phyloP scores from a whole-genome alignment of 2,797 vertebrate species.

The Miichthys miiuy region DNA sequence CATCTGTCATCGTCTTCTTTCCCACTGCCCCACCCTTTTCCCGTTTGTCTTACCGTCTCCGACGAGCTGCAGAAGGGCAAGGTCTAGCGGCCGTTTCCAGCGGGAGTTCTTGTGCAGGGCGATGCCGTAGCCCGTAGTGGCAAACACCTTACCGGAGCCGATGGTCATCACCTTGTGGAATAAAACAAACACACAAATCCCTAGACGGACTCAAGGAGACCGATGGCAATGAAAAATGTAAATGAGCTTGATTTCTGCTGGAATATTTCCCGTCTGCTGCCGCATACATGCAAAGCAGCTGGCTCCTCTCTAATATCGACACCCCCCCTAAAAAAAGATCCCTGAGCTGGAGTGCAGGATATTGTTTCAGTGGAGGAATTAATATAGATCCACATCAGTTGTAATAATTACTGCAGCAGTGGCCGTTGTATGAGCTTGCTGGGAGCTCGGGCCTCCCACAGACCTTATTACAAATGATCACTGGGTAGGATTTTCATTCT shows the following conservation, averaged over 20 bases:
- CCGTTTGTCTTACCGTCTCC: slow-evolving; percentile 87
- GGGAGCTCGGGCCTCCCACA: slow-evolving; percentile 57
- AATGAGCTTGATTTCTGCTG: slow-evolving; percentile 10
- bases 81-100: slow-evolving; percentile 92
- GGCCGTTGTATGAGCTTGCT: slow-evolving; percentile 42
- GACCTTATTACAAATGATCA: slow-evolving; percentile 60
- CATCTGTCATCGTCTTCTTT: not conserved
- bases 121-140: slow-evolving; percentile 93
- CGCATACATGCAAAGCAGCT: slow-evolving; percentile 17
- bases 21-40: not conserved
- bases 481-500: slow-evolving; percentile 42
- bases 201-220: not conserved
- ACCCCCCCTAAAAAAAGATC: not conserved
- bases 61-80: slow-evolving; percentile 92
- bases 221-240: not conserved
- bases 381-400: slow-evolving; percentile 59
- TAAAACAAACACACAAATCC: slow-evolving; percentile 9
- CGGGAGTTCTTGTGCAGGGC: slow-evolving; percentile 93
- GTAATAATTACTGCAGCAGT: slow-evolving; percentile 67
- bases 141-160: slow-evolving; percentile 93
- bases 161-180: slow-evolving; percentile 88
- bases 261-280: not conserved
- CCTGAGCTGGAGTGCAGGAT: slow-evolving; percentile 22
- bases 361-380: slow-evolving; percentile 57
- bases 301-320: slow-evolving; percentile 31